These are phyloP conservation scores for Synergus gifuensis DNA, from an alignment of 2,888 invertebrate species.

Conservation along the genomic window DNA sequence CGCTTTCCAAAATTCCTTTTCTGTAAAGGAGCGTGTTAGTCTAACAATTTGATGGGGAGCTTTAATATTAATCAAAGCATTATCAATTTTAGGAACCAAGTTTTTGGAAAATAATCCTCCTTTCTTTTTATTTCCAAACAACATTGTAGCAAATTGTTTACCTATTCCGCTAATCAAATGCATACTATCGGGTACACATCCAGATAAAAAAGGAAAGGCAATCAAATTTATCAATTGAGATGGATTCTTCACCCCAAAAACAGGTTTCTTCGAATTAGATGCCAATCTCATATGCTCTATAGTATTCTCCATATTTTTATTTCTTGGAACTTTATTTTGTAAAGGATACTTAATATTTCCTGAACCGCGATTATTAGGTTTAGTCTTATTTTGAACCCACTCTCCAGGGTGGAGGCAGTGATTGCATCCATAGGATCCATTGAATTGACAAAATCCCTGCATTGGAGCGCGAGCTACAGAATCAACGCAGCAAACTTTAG, in stretches of 20 bases:
- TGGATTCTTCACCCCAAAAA: conserved; percentile 46
- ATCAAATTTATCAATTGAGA: conserved; percentile 44
- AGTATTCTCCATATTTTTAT: conserved; percentile 41
- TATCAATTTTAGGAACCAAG: not conserved
- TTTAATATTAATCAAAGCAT: not conserved
- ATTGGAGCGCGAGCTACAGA: not conserved
- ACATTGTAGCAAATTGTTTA: conserved; percentile 42
- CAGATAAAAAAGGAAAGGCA: conserved; percentile 43
- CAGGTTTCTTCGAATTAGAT: conserved; percentile 30
- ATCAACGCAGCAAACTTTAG: conserved; percentile 45
- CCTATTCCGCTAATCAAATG: conserved; percentile 42
- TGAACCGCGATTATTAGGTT: not conserved
- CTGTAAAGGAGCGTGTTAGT: not conserved
- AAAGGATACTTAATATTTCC: conserved; percentile 46
- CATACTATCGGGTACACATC: conserved; percentile 47
- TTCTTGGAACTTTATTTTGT: conserved; percentile 9
- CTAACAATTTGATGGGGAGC: conserved; percentile 12
- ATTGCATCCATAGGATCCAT: conserved; percentile 45
- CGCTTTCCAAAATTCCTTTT: conserved; percentile 11
- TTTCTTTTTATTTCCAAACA: conserved; percentile 6
- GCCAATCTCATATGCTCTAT: conserved; percentile 43
- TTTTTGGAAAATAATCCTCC: not conserved
- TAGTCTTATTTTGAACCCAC: conserved; percentile 1
- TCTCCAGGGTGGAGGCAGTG: conserved; percentile 47
- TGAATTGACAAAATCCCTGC: conserved; percentile 45